phyloP scores from a whole-genome alignment of 2,888 invertebrate species.

The Polia nebulosa region DNA sequence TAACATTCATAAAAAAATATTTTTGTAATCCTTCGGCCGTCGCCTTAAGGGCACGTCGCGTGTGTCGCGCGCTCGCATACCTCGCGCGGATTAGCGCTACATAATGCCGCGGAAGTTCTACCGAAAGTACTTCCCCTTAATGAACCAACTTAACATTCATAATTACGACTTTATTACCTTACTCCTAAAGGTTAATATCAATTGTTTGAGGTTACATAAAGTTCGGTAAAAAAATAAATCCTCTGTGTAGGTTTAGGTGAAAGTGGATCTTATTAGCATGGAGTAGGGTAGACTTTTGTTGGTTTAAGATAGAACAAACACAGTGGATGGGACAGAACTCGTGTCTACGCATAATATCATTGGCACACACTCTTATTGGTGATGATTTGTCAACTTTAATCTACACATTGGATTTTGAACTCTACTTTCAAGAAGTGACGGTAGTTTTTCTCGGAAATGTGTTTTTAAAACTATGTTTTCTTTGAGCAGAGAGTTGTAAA shows the following conservation, averaged over 20 bases:
- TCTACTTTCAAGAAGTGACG: slow-evolving; percentile 51
- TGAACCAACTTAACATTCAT: slow-evolving; percentile 70
- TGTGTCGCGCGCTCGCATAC: slow-evolving; percentile 82
- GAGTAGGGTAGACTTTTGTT: slow-evolving; percentile 57
- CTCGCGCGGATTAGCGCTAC: slow-evolving; percentile 81
- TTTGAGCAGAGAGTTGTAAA: slow-evolving; percentile 76
- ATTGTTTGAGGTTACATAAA: slow-evolving; percentile 48
- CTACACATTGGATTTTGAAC: slow-evolving; percentile 61
- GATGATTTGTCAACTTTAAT: slow-evolving; percentile 88
- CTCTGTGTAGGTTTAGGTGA: slow-evolving; percentile 44
- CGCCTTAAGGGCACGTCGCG: slow-evolving; percentile 78
- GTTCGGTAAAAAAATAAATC: slow-evolving; percentile 63
- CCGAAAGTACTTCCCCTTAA: slow-evolving; percentile 82
- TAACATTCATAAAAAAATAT: slow-evolving; percentile 70
- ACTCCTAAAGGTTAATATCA: slow-evolving; percentile 66
- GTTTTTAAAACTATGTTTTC: slow-evolving; percentile 72
- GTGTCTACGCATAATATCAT: slow-evolving; percentile 90
- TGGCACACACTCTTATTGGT: slow-evolving; percentile 82
- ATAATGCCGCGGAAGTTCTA: slow-evolving; percentile 80
- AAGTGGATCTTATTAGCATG: slow-evolving; percentile 51
- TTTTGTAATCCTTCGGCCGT: slow-evolving; percentile 78
- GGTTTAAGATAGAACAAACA: slow-evolving; percentile 58
- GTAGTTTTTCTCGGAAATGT: slow-evolving; percentile 42
- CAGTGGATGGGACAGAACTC: slow-evolving; percentile 76
- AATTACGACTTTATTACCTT: slow-evolving; percentile 75